Evolutionary conservation across 2,888 invertebrate species (phyloP).

Genomic region (Cryptus armator): DNA sequence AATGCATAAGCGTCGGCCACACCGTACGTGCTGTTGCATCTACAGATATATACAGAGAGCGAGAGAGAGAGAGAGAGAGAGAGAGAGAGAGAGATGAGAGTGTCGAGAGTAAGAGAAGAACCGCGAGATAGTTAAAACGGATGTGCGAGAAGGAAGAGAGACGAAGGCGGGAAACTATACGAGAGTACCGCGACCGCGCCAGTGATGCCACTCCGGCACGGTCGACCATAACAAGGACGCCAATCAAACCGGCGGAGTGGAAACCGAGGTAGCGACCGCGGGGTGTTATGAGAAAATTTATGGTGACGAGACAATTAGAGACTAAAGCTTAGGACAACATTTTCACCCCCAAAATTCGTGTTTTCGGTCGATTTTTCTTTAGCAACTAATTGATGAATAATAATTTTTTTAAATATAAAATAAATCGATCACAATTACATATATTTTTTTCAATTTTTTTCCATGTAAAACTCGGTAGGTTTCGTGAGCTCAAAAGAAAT

Average conservation of each 20-base stretch:
- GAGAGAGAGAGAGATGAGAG: neutral
- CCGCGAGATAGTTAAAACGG: slow-evolving; percentile 54
- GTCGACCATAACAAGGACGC: slow-evolving; percentile 61
- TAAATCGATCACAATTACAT: neutral
- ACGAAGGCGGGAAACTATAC: slow-evolving; percentile 34
- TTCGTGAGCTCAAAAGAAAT: slow-evolving; percentile 11
- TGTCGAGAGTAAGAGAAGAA: slow-evolving; percentile 45
- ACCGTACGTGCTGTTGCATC: slow-evolving; percentile 38
- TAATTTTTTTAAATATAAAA: neutral
- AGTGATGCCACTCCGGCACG: slow-evolving; percentile 31
- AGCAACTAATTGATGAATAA: too few species aligned
- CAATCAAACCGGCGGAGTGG: slow-evolving; percentile 62
- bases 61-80: slow-evolving; percentile 7
- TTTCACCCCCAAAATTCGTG: slow-evolving; percentile 13
- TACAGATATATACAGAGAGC: slow-evolving; percentile 17
- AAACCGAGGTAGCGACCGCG: slow-evolving; percentile 47
- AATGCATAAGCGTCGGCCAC: slow-evolving; percentile 66
- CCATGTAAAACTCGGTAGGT: neutral
- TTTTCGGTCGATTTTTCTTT: neutral
- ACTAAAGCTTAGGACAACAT: slow-evolving; percentile 31
- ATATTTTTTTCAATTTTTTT: neutral
- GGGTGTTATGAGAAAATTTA: slow-evolving; percentile 47
- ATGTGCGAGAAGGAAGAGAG: slow-evolving; percentile 53
- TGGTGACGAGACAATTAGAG: slow-evolving; percentile 58
- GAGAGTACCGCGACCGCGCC: slow-evolving; percentile 2